phyloP scores from a whole-genome alignment of 2,113 vertebrate species.

The Potamarius usumacintae region DNA sequence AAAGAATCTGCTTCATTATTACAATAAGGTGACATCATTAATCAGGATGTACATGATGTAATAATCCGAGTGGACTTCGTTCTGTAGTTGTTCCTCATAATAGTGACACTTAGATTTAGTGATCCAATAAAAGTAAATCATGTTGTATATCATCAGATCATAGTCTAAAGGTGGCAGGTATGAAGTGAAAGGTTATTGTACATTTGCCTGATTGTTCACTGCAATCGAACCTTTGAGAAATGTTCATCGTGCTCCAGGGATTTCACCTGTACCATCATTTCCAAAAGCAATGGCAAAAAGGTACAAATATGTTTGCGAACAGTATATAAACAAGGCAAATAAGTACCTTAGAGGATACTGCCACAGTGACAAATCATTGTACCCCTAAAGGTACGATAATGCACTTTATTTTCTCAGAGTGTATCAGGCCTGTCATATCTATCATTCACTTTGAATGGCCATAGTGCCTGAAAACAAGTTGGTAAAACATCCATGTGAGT shows the following conservation, averaged over 20 bases:
- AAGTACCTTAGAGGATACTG: no score
- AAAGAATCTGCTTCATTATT: background rate
- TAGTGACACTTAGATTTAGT: background rate
- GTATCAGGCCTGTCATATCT: background rate
- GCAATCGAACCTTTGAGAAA: no score
- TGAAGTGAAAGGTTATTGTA: slow-evolving; percentile 21
- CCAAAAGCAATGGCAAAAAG: no score
- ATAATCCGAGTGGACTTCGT: slow-evolving; percentile 45
- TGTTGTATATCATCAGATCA: slow-evolving; percentile 46
- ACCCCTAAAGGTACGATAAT: no score
- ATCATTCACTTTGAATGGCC: background rate
- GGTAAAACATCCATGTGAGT: background rate
- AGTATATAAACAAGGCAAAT: background rate
- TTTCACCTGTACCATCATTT: background rate
- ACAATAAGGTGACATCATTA: background rate
- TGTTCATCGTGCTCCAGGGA: no score
- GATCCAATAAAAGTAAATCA: slow-evolving; percentile 49
- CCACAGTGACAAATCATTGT: no score
- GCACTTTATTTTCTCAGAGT: background rate
- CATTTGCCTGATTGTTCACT: background rate
- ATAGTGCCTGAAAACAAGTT: background rate
- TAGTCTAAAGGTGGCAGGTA: background rate
- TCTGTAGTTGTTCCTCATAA: background rate
- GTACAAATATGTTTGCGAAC: no score
- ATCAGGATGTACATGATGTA: background rate